Evolutionary conservation across 2,888 invertebrate species (phyloP), one percentile per base, ranked within the genome.

Genomic region (Linnaemya vulpina): DNA sequence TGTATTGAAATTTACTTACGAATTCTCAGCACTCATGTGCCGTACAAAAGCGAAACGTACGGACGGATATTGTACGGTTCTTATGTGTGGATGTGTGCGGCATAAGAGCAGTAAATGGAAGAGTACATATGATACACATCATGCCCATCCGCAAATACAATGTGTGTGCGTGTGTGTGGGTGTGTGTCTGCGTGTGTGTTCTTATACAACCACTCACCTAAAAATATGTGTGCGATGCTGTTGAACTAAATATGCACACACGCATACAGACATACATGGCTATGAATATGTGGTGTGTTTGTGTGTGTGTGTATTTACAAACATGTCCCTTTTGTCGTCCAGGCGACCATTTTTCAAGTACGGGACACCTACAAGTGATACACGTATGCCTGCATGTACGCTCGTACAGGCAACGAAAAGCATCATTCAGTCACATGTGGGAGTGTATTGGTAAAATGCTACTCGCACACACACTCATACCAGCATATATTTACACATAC

Each of bases 261-360:
- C 60, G n/a, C 0, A 46, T 46, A 15, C n/a, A n/a, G n/a, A n/a
- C n/a, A n/a, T n/a, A n/a, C n/a, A n/a, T n/a, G n/a, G n/a, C n/a
- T n/a, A 38, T 8, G 25, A 2, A 1, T 15, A 0, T 22, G 9
- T 22, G n/a, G 40, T 1, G 35, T 38, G 15, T n/a, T n/a, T 9
- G 17, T 7, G 25, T 9, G 13, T 71, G 46, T 25, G 38, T 25
- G 51, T 70, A 55, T 80, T 46, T 40, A 53, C 68, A 62, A 84
- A 84, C 77, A 81, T 84, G 63, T 84, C 77, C 80, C 73, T 51
- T 74, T 86, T 81, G 86, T 87, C 81, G 84, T 90, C 90, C 88
- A 87, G 90, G 89, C 90, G 89, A 90, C 90, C 91, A 90, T 90
- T 90, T 90, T 90, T 89, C 88, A 90, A 90, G 89, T 89, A 87